Percentiles rank a stretch among this genome's conserved stretches.
Conservation (phyloP, 2,797 vertebrate genomes). For the Peromyscus nudipes region DNA sequence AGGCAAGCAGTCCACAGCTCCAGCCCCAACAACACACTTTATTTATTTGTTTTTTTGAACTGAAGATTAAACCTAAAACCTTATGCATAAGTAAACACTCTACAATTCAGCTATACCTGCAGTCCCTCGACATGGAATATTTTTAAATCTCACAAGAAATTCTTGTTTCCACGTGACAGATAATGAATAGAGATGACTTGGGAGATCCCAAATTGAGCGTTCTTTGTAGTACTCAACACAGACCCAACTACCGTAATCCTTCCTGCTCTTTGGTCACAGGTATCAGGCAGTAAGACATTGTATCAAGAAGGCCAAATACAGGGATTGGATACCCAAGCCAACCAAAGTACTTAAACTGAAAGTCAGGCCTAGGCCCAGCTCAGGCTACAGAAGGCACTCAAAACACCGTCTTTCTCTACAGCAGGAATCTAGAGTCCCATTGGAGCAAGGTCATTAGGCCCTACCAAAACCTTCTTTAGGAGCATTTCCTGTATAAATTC, state of each 20-base stretch:
- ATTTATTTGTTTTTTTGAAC: not conserved
- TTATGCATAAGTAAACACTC: not conserved
- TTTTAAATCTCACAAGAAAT: not conserved
- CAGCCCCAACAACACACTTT: not conserved
- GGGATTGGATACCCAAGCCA: not conserved
- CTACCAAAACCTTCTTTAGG: not conserved
- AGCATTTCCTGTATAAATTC: constrained; percentile 50
- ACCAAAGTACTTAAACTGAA: not conserved
- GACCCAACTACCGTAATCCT: not conserved
- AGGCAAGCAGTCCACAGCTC: not conserved
- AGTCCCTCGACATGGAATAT: not conserved
- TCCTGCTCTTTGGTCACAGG: not conserved
- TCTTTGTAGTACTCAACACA: not conserved
- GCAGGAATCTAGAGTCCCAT: too few relatives aligned
- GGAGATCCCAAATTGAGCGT: not conserved
- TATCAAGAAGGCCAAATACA: not conserved
- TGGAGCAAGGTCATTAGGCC: not conserved
- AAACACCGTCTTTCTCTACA: not conserved
- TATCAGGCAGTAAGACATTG: not conserved
- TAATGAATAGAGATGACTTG: not conserved
- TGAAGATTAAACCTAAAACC: not conserved
- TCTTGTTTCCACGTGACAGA: not conserved
- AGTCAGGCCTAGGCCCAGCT: not conserved
- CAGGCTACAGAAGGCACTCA: not conserved
- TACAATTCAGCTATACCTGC: not conserved